These are phyloP conservation scores for Amyelois transitella DNA, from an alignment of 1,140 invertebrate genomes.

Conservation along the genomic window DNA sequence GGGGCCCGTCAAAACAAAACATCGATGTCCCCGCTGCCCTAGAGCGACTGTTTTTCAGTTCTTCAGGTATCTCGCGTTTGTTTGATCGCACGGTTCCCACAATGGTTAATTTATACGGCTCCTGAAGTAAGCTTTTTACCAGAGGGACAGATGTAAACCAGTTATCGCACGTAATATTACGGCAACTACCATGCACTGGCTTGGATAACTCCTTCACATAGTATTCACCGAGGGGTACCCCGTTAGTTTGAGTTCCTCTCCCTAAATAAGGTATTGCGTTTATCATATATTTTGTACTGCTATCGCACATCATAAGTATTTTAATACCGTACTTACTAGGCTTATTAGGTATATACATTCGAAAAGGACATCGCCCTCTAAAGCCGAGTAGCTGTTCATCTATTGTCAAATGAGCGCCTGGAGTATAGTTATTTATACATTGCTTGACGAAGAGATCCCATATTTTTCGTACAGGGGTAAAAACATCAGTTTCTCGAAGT, in stretches of 20 bases:
- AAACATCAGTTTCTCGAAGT: conserved; percentile 28
- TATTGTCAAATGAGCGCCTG: conserved; percentile 21
- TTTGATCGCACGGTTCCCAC: too few species aligned
- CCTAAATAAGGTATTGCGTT: conserved; percentile 3
- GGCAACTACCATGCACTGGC: neutral
- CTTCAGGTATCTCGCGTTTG: too few species aligned
- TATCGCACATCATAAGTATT: conserved; percentile 6
- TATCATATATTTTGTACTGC: conserved; percentile 9
- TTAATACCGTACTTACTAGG: conserved; percentile 15
- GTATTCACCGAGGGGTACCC: neutral
- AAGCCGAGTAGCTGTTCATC: neutral
- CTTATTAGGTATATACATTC: conserved; percentile 23
- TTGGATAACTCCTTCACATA: conserved; percentile 1
- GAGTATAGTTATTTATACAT: conserved; percentile 30
- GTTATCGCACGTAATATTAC: too few species aligned
- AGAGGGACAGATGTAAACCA: conserved; percentile 1
- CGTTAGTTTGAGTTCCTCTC: neutral
- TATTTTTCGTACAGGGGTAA: conserved; percentile 45
- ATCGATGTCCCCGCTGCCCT: too few species aligned
- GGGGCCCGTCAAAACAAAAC: too few species aligned
- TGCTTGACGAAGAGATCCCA: conserved; percentile 42
- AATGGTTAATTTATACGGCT: conserved; percentile 1
- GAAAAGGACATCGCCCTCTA: conserved; percentile 1
- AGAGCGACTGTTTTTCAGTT: too few species aligned
- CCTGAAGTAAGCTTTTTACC: too few species aligned